Percentiles rank a stretch among this genome's conserved stretches.
These are phyloP conservation scores for Criorhina ranunculi DNA, from an alignment of 2,888 invertebrate species.

Conservation along the genomic window DNA sequence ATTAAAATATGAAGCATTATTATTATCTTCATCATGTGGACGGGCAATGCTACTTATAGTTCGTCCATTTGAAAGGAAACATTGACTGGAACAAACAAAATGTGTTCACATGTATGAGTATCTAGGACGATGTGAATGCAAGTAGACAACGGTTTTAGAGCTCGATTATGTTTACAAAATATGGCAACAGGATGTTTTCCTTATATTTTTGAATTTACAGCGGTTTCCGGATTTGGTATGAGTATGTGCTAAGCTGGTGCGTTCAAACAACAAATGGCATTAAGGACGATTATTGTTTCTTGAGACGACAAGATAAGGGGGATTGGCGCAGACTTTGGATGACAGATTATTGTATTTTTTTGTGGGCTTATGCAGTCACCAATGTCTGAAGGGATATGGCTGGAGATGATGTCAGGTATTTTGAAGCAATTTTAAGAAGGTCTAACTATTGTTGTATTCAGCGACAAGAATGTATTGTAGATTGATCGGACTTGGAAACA, in stretches of 20 bases:
- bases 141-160: conserved; percentile 46
- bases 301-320: neutral
- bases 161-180: conserved; percentile 69
- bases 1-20: conserved; percentile 73
- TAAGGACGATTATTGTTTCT: conserved; percentile 3
- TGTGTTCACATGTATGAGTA: conserved; percentile 24
- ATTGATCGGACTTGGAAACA: too few species aligned
- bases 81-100: conserved; percentile 25
- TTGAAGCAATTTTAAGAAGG: too few species aligned
- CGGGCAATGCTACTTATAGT: conserved; percentile 32
- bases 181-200: conserved; percentile 73
- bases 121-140: conserved; percentile 26
- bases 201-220: conserved; percentile 63
- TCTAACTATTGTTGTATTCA: too few species aligned
- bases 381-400: neutral
- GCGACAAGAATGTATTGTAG: too few species aligned
- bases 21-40: conserved; percentile 66
- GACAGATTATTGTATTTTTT: too few species aligned
- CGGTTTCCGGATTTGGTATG: conserved; percentile 12
- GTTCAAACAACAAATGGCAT: conserved; percentile 30
- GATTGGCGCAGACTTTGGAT: too few species aligned
- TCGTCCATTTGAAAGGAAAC: conserved; percentile 37
- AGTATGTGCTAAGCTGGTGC: conserved; percentile 23
- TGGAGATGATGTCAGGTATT: neutral
- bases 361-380: too few species aligned